These are phyloP conservation scores for Drosophila chauvacae DNA, from an alignment of 1,140 invertebrate genomes.

Conservation along the genomic window DNA sequence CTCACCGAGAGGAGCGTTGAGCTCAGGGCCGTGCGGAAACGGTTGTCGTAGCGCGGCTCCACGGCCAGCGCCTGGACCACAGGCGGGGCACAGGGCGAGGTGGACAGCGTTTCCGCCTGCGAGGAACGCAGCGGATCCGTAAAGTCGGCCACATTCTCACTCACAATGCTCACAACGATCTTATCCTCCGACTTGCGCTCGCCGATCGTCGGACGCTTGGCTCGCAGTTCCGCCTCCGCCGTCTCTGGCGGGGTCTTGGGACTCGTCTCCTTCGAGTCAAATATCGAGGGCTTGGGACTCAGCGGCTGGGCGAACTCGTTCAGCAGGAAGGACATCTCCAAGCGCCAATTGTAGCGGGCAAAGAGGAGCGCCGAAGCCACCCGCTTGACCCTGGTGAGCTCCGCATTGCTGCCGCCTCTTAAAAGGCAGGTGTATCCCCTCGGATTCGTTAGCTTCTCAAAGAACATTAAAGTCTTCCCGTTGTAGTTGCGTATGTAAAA, in stretches of 20 bases:
- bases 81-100: constrained; percentile 10
- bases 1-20: constrained; percentile 93
- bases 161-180: constrained; percentile 83
- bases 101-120: constrained; percentile 34
- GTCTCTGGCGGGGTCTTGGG: constrained; percentile 43
- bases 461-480: constrained; percentile 95
- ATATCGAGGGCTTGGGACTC: constrained; percentile 72
- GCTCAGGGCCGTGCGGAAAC: constrained; percentile 90
- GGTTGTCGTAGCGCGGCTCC: constrained; percentile 88
- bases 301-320: constrained; percentile 86
- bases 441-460: constrained; percentile 94
- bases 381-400: constrained; percentile 93
- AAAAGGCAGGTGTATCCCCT: constrained; percentile 96
- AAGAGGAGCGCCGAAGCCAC: constrained; percentile 93
- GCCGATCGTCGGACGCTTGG: constrained; percentile 28
- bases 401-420: constrained; percentile 90
- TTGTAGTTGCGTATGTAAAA: constrained; percentile 91
- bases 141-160: constrained; percentile 87
- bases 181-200: constrained; percentile 85
- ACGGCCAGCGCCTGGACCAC: constrained; percentile 85
- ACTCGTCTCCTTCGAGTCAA: constrained; percentile 83
- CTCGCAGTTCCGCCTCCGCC: constrained; percentile 37
- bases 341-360: constrained; percentile 94
- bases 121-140: constrained; percentile 90
- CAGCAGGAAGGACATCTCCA: constrained; percentile 96